Conservation (phyloP, 1,140 invertebrate genomes). For the Akabosia matsudoensis region DNA sequence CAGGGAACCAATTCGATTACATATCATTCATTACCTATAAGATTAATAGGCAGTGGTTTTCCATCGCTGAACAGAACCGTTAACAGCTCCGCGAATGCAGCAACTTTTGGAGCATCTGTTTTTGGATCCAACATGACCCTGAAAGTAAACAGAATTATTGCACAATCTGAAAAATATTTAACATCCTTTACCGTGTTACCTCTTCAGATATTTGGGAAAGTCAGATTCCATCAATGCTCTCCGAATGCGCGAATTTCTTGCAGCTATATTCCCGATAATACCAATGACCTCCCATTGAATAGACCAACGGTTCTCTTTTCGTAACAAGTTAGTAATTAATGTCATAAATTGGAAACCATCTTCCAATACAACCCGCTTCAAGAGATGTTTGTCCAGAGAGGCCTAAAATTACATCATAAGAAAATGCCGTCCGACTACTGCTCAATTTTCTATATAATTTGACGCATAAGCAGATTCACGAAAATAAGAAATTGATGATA, state of each 20-base stretch:
- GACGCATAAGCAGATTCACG: not conserved
- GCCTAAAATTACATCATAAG: not conserved
- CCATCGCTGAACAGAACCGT: not conserved
- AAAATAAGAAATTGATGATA: not conserved
- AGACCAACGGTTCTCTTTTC: not conserved
- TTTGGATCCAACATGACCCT: not conserved
- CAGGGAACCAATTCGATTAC: not conserved
- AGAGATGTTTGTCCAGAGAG: not conserved
- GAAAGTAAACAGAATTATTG: not conserved
- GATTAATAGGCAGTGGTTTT: not conserved
- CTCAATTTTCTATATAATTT: too few relatives aligned
- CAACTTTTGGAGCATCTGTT: not conserved
- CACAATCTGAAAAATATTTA: too few relatives aligned
- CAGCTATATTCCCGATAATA: not conserved
- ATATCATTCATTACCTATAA: not conserved
- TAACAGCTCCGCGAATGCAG: not conserved
- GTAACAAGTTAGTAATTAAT: not conserved
- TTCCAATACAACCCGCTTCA: not conserved
- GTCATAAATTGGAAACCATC: not conserved
- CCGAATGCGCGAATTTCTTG: not conserved
- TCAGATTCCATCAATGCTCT: not conserved
- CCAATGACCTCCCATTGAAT: not conserved
- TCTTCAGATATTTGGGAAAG: not conserved
- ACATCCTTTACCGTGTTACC: too few relatives aligned
- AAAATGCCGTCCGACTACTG: not conserved